These are phyloP conservation scores for Palythoa caribaeorum DNA, from an alignment of 92 coral and sea anemone species.

Conservation along the genomic window DNA sequence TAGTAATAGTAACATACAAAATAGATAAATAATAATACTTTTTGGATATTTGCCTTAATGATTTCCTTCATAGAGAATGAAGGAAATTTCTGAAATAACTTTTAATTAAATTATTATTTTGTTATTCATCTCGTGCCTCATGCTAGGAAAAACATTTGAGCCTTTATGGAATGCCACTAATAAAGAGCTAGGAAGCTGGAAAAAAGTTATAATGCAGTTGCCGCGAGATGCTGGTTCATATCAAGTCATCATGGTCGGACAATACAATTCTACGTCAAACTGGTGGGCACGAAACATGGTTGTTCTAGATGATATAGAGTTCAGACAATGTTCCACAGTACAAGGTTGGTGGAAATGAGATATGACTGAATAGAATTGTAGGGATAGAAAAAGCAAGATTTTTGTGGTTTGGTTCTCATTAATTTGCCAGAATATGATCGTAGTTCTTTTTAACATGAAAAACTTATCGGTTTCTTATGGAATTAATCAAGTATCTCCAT, in stretches of 20 bases:
- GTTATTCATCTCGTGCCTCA: neutral
- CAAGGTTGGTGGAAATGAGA: neutral
- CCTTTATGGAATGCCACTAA: slow-evolving; percentile 49
- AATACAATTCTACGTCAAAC: slow-evolving; percentile 43
- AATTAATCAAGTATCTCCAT: too few relatives aligned
- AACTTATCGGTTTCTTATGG: too few relatives aligned
- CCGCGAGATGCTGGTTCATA: slow-evolving; percentile 47
- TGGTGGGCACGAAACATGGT: slow-evolving; percentile 46
- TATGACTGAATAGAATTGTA: neutral
- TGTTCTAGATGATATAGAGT: slow-evolving; percentile 58
- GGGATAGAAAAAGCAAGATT: neutral
- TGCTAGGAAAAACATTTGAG: neutral
- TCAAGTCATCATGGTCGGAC: slow-evolving; percentile 54
- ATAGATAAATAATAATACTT: too few relatives aligned
- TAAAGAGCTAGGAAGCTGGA: slow-evolving; percentile 51
- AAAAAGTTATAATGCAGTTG: slow-evolving; percentile 47
- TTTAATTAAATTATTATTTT: neutral
- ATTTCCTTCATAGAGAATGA: too few relatives aligned
- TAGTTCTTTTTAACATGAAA: too few relatives aligned
- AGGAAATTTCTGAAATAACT: neutral
- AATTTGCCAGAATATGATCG: too few relatives aligned
- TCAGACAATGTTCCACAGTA: slow-evolving; percentile 48
- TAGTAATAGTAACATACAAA: too few relatives aligned
- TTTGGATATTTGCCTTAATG: too few relatives aligned
- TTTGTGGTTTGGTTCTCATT: too few relatives aligned